Conservation (phyloP, 2,888 invertebrate genomes). For the Aleiodes leptofemur region DNA sequence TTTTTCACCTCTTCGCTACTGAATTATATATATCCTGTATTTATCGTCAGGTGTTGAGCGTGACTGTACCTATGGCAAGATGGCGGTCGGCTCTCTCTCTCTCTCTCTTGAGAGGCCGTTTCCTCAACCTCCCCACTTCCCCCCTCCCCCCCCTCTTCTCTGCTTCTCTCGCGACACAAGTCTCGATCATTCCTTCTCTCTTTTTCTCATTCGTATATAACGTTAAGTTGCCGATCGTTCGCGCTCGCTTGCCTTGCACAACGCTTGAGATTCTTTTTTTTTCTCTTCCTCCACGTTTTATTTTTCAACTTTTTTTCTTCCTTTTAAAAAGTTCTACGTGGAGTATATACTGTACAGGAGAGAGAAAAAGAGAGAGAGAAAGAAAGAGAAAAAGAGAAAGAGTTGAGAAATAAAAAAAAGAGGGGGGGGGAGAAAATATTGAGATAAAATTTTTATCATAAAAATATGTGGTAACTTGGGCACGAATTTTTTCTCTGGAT, state of each 20-base stretch:
- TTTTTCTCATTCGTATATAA: constrained; percentile 43
- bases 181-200: constrained; percentile 56
- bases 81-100: constrained; percentile 70
- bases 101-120: constrained; percentile 69
- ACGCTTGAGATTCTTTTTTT: constrained; percentile 66
- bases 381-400: constrained; percentile 45
- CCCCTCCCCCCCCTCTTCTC: constrained; percentile 17
- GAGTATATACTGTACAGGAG: constrained; percentile 3
- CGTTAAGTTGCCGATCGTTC: constrained; percentile 50
- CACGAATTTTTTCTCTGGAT: too few species aligned
- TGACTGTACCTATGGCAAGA: constrained; percentile 73
- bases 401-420: not conserved
- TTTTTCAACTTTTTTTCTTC: constrained; percentile 55
- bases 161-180: constrained; percentile 53
- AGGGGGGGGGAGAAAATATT: too few species aligned
- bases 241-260: constrained; percentile 58
- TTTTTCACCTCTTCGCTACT: too few species aligned
- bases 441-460: too few species aligned
- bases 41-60: constrained; percentile 56
- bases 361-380: constrained; percentile 44
- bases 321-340: constrained; percentile 12
- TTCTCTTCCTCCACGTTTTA: constrained; percentile 20
- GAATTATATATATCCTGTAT: constrained; percentile 1
- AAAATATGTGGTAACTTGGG: too few species aligned
- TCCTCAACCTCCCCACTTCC: constrained; percentile 62